Percentiles rank a stretch among this genome's conserved stretches.
phyloP scores from a whole-genome alignment of 2,888 invertebrate genomes.

The Metellina segmentata region DNA sequence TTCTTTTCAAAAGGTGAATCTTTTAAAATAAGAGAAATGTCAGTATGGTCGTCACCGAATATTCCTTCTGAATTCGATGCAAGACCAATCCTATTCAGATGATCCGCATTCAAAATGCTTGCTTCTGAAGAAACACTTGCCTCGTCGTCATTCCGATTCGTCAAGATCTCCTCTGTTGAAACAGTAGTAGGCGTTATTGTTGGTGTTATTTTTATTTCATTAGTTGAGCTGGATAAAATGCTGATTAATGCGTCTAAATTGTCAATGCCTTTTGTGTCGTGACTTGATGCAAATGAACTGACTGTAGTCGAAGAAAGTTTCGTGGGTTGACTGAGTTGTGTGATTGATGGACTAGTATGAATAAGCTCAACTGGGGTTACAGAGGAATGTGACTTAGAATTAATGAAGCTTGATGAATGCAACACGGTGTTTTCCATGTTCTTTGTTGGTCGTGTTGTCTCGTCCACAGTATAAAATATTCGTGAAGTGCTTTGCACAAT shows the following conservation, averaged over 20 bases:
- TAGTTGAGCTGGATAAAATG: conserved; percentile 36
- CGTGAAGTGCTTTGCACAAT: conserved; percentile 83
- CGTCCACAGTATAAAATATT: conserved; percentile 79
- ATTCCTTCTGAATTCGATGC: background rate
- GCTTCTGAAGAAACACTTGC: background rate
- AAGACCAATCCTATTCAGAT: background rate
- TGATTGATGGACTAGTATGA: background rate
- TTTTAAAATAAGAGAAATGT: background rate
- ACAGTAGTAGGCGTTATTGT: conserved; percentile 32
- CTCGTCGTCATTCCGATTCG: background rate
- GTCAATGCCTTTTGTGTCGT: conserved; percentile 7
- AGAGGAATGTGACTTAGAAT: background rate
- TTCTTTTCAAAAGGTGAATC: background rate
- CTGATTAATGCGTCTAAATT: conserved; percentile 46
- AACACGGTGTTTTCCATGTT: background rate
- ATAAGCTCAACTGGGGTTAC: background rate
- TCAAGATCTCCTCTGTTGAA: background rate
- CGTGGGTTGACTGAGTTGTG: background rate
- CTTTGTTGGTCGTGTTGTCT: conserved; percentile 12
- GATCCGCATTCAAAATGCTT: background rate
- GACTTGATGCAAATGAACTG: background rate
- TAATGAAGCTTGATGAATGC: background rate
- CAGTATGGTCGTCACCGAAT: background rate
- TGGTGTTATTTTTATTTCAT: background rate
- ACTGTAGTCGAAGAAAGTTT: background rate